phyloP scores from a whole-genome alignment of 2,113 vertebrate species.

The Cololabis saira region DNA sequence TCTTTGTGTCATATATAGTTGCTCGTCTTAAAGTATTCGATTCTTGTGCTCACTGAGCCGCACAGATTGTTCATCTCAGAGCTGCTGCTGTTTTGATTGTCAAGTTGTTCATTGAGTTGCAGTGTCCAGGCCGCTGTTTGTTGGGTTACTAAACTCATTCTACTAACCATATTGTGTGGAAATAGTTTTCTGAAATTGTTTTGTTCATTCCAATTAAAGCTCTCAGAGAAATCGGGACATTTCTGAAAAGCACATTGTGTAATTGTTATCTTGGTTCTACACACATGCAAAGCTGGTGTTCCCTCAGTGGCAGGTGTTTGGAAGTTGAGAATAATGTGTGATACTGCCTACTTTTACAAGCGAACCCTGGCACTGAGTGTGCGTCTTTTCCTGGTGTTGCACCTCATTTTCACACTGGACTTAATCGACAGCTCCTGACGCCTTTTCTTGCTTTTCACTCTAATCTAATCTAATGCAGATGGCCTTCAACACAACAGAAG shows the following conservation, averaged over 20 bases:
- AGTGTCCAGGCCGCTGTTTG: conserved; percentile 10
- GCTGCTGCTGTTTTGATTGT: too few species aligned
- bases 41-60: too few species aligned
- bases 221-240: too few species aligned
- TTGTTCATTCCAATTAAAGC: too few species aligned
- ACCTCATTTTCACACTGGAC: conserved; percentile 35
- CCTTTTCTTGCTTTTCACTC: conserved; percentile 3
- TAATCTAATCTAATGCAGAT: conserved; percentile 13
- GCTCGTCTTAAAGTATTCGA: too few species aligned
- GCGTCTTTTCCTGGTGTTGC: conserved; percentile 27
- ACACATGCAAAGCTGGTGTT: background rate
- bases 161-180: background rate
- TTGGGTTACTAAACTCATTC: conserved; percentile 15
- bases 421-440: conserved; percentile 29
- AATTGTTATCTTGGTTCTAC: too few species aligned
- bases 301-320: conserved; percentile 15
- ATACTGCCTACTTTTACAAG: conserved; percentile 41
- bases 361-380: conserved; percentile 22
- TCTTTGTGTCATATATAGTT: too few species aligned
- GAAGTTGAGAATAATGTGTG: conserved; percentile 29
- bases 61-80: too few species aligned
- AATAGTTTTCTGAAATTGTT: conserved; percentile 13
- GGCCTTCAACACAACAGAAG: background rate
- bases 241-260: too few species aligned
- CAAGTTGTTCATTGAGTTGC: background rate